Conservation (phyloP, 2,797 vertebrate genomes). For the Cossypha niveicapilla region DNA sequence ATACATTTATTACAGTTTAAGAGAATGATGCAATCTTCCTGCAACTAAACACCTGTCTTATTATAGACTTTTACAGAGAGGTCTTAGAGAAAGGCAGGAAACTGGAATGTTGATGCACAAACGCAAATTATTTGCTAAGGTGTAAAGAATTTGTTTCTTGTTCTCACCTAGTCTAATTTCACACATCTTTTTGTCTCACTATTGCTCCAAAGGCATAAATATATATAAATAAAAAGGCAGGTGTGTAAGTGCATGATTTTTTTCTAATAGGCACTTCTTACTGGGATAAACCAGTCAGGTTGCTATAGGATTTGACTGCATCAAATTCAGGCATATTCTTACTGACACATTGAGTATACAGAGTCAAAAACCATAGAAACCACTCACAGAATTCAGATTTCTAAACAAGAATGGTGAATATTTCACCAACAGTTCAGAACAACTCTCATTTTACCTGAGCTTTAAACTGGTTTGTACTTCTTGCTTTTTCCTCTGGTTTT, state of each 20-base stretch:
- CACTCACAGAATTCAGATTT: not conserved
- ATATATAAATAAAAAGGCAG: not conserved
- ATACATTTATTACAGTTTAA: not conserved
- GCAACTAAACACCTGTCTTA: not conserved
- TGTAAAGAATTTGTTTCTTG: not conserved
- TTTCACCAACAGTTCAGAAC: not conserved
- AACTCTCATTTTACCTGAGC: not conserved
- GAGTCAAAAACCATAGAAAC: not conserved
- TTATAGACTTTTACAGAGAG: not conserved
- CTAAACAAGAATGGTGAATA: not conserved
- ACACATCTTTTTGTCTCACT: not conserved
- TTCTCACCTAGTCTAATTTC: not conserved
- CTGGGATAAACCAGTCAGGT: not conserved
- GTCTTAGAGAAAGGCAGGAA: not conserved
- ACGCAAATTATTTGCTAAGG: not conserved
- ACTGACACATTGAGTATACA: not conserved
- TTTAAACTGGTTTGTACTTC: not conserved
- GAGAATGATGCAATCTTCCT: not conserved
- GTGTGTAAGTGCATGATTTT: not conserved
- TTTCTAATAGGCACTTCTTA: not conserved
- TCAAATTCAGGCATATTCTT: not conserved
- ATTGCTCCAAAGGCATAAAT: not conserved
- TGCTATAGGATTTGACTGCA: not conserved
- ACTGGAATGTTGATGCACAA: not conserved
- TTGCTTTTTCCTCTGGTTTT: not conserved